Conservation (phyloP, 53 echinoderm and acorn worm genomes). For the Antedon mediterranea region DNA sequence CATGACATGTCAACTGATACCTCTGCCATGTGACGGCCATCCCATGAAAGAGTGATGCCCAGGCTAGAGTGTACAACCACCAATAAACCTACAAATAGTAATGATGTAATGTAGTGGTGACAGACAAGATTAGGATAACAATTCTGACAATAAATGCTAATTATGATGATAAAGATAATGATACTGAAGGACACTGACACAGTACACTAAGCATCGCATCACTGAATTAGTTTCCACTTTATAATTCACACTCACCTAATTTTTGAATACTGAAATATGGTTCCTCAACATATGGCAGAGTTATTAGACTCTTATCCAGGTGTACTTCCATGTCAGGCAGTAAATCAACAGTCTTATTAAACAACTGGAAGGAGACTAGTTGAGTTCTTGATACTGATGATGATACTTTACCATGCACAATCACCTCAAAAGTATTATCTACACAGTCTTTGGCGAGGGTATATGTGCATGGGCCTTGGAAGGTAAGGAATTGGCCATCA, state of each 20-base stretch:
- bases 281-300: conserved; percentile 58
- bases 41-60: conserved; percentile 77
- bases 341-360: conserved; percentile 69
- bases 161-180: too few relatives aligned
- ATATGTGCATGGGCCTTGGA: conserved; percentile 94
- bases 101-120: too few relatives aligned
- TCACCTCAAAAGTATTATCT: conserved; percentile 59
- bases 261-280: conserved; percentile 84
- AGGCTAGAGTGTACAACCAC: conserved; percentile 80
- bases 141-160: too few relatives aligned
- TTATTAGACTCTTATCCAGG: conserved; percentile 39
- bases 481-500: conserved; percentile 76
- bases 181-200: too few relatives aligned
- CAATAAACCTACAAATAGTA: conserved; percentile 43
- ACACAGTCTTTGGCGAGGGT: conserved; percentile 66
- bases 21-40: conserved; percentile 80
- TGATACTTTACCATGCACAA: conserved; percentile 80
- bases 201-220: not conserved
- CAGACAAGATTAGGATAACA: too few relatives aligned
- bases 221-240: not conserved
- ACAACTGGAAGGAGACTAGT: conserved; percentile 50
- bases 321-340: conserved; percentile 54
- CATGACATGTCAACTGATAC: conserved; percentile 61
- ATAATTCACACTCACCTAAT: conserved; percentile 33
- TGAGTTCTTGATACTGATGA: conserved; percentile 78